Percentiles rank a stretch among this genome's conserved stretches.
These are phyloP conservation scores for Cyphomyrus plagiostoma DNA, from an alignment of 2,113 vertebrate genomes.

Conservation along the genomic window DNA sequence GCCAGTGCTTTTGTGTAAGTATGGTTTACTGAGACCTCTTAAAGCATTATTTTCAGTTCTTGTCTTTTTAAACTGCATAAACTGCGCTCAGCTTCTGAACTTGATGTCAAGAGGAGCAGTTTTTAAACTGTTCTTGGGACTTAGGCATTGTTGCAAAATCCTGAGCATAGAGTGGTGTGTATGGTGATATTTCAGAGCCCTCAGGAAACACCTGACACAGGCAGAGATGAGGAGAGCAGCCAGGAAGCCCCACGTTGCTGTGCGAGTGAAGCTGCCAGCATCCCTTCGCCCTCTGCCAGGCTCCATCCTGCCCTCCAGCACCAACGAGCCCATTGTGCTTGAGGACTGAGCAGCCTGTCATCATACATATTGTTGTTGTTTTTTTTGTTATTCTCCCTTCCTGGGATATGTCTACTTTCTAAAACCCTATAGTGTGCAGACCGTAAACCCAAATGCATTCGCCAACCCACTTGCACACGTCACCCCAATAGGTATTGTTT, in stretches of 20 bases:
- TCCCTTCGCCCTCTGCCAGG: conserved; percentile 52
- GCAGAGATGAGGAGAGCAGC: conserved; percentile 82
- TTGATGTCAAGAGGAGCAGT: conserved; percentile 12
- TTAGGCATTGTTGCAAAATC: not conserved
- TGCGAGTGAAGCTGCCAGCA: conserved; percentile 72
- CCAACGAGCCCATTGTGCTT: conserved; percentile 87
- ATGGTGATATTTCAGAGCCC: conserved; percentile 56
- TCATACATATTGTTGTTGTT: conserved; percentile 34
- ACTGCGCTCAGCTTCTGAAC: conserved; percentile 52
- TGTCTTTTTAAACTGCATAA: not conserved
- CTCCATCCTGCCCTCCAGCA: conserved; percentile 72
- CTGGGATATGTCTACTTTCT: conserved; percentile 38
- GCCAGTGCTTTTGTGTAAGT: not conserved
- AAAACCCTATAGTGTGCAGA: conserved; percentile 27
- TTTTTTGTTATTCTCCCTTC: conserved; percentile 33
- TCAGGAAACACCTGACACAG: conserved; percentile 85
- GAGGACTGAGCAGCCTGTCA: conserved; percentile 69
- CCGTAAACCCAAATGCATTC: not conserved
- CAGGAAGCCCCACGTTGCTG: conserved; percentile 75
- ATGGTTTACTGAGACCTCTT: not conserved
- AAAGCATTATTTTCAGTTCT: not conserved
- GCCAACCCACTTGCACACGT: conserved; percentile 25
- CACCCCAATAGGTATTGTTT: conserved; percentile 43
- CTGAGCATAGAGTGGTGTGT: not conserved
- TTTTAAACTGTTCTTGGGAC: not conserved